Evolutionary conservation across 2,888 invertebrate genomes (phyloP).

Genomic region (Escarpia spicata): DNA sequence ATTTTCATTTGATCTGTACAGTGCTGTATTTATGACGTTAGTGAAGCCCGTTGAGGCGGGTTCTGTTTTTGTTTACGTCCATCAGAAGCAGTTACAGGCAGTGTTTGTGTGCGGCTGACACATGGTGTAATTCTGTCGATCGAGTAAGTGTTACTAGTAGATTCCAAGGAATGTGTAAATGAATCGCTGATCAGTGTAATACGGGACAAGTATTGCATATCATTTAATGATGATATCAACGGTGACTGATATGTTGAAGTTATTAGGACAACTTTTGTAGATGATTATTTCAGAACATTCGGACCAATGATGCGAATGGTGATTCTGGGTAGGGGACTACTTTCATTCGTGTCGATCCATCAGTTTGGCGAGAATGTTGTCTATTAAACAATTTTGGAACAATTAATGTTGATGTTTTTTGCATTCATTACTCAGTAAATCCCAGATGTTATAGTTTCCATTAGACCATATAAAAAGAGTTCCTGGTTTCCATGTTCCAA

Average conservation of each 20-base stretch:
- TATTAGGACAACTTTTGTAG: constrained; percentile 1
- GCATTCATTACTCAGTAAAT: not conserved
- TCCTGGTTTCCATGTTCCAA: too few relatives aligned
- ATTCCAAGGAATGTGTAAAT: not conserved
- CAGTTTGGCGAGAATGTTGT: not conserved
- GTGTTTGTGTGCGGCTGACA: not conserved
- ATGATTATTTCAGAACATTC: not conserved
- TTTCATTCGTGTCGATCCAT: not conserved
- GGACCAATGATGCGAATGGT: not conserved
- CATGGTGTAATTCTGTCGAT: not conserved
- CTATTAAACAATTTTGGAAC: not conserved
- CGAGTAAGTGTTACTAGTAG: not conserved
- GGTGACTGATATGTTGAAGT: not conserved
- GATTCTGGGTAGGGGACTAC: not conserved
- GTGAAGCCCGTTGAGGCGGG: not conserved
- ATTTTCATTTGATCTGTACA: not conserved
- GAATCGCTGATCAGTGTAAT: not conserved
- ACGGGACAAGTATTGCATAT: not conserved
- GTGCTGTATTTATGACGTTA: not conserved
- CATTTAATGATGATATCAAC: not conserved
- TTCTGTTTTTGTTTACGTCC: not conserved
- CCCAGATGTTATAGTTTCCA: not conserved
- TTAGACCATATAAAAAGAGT: too few relatives aligned
- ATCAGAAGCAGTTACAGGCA: not conserved
- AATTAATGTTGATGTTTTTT: not conserved